These are phyloP conservation scores for Oncorhynchus tshawytscha DNA, from an alignment of 2,113 vertebrate genomes.

Conservation along the genomic window DNA sequence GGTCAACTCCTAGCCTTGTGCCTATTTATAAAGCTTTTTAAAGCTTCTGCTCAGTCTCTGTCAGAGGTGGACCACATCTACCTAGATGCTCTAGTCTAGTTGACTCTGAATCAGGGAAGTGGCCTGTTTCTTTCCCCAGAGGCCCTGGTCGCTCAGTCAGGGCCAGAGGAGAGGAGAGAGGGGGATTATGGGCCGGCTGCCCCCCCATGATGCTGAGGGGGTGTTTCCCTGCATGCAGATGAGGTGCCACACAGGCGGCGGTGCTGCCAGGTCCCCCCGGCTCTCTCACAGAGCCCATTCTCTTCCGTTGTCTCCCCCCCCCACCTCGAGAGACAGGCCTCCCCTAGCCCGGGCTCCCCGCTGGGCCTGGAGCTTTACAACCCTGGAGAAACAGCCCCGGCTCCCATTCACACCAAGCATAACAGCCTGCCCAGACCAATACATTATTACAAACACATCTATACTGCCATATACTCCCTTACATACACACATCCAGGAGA, in stretches of 20 bases:
- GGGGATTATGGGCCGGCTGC: constrained; percentile 71
- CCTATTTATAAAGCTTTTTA: too few species aligned
- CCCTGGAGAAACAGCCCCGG: constrained; percentile 70
- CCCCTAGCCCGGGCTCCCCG: constrained; percentile 80
- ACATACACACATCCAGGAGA: not conserved
- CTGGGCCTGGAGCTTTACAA: constrained; percentile 89
- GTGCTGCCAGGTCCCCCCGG: constrained; percentile 78
- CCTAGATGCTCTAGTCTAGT: too few species aligned
- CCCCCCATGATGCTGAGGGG: constrained; percentile 80
- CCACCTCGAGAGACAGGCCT: constrained; percentile 46
- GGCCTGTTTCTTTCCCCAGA: too few species aligned
- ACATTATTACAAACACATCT: not conserved
- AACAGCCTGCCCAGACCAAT: constrained; percentile 48
- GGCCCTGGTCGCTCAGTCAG: too few species aligned
- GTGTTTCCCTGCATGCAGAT: constrained; percentile 97
- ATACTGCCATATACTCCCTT: not conserved
- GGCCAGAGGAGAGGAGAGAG: too few species aligned
- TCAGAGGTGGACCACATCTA: too few species aligned
- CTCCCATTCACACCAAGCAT: constrained; percentile 66
- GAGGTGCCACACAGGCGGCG: constrained; percentile 84
- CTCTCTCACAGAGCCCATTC: constrained; percentile 90
- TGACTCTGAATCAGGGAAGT: constrained; percentile 6
- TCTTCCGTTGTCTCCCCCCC: constrained; percentile 62
- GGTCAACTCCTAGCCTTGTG: too few species aligned
- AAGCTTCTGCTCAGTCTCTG: too few species aligned